These are phyloP conservation scores for Delphinapterus leucas DNA, from an alignment of 2,113 vertebrate species.

Conservation along the genomic window DNA sequence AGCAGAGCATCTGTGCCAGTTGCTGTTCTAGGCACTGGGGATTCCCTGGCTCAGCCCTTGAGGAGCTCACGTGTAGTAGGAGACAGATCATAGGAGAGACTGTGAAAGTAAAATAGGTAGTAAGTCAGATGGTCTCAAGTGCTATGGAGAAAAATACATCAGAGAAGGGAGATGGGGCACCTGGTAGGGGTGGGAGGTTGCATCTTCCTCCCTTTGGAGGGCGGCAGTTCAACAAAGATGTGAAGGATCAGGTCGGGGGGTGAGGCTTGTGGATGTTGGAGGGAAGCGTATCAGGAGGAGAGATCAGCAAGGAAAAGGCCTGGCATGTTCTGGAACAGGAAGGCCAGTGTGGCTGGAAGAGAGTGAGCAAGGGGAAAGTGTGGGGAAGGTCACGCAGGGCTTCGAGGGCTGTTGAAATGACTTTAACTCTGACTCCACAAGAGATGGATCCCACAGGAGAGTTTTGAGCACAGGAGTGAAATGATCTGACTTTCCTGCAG, in stretches of 20 bases:
- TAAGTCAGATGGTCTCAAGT: neutral
- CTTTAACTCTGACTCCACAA: neutral
- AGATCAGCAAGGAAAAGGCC: neutral
- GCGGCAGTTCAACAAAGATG: neutral
- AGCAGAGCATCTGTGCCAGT: neutral
- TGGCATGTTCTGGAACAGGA: neutral
- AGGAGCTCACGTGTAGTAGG: neutral
- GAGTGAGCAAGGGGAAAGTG: accelerated
- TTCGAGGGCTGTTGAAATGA: neutral
- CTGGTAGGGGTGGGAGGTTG: neutral
- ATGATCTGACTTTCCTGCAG: too few relatives aligned
- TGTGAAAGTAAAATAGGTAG: neutral
- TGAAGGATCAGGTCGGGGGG: accelerated
- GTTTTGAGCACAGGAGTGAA: neutral
- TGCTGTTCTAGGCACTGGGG: neutral
- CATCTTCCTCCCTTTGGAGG: neutral
- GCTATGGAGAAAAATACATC: neutral
- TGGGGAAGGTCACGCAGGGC: accelerated
- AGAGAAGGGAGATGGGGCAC: neutral
- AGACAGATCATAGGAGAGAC: neutral
- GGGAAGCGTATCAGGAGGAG: neutral
- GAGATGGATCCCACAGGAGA: neutral
- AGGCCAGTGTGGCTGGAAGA: neutral
- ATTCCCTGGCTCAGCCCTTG: neutral
- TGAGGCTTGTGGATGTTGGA: neutral